Evolutionary conservation across 2,888 invertebrate genomes (phyloP), one percentile per base, ranked within the genome.

Genomic region (Caenorhabditis angaria): DNA sequence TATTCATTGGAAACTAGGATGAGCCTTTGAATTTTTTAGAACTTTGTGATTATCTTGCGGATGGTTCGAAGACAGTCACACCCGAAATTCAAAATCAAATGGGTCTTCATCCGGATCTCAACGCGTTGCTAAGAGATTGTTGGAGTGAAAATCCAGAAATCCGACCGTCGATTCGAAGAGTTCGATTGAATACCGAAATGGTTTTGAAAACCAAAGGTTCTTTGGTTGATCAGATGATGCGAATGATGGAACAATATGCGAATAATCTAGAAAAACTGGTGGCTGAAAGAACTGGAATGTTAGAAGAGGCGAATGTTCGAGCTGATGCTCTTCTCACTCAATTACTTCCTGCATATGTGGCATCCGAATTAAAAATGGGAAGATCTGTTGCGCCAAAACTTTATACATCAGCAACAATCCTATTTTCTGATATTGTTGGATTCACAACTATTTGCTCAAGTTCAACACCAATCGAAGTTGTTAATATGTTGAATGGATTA

Each of bases 241-340:
- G 58, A 57, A 68, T 80, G 70, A 76, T 77, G 76, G 76, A 77
- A 47, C 85, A 86, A 68, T 86, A 86, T 60, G 86, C 86, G 1
- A 86, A 86, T 55, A 86, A 86, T 66, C 70, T 85, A 48, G 86
- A 86, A 64, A 86, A 86, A 64, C 77, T 86, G 1, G 86, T 86
- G 1, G 77, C 83, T 14, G 86, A 86, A 61, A 73, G 86, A 56
- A 86, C 86, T n/a, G 86, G 85, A 61, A 85, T 86, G 85, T 62
- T 86, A 53, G 86, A 86, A 65, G 86, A 86, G 22, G 86, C 86
- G 2, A 86, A 86, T 62, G 64, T 81, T 29, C 74, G 86, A 3
- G 86, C 86, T 1, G 86, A 86, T 59, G 81, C 82, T 61, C 76
- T 86, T 12, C 77, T 86, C 25, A 77, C 77, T 10, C 86, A 86